Base-by-base conservation (phyloP, 2,888 invertebrate species). In the Epistrophella euchroma region DNA sequence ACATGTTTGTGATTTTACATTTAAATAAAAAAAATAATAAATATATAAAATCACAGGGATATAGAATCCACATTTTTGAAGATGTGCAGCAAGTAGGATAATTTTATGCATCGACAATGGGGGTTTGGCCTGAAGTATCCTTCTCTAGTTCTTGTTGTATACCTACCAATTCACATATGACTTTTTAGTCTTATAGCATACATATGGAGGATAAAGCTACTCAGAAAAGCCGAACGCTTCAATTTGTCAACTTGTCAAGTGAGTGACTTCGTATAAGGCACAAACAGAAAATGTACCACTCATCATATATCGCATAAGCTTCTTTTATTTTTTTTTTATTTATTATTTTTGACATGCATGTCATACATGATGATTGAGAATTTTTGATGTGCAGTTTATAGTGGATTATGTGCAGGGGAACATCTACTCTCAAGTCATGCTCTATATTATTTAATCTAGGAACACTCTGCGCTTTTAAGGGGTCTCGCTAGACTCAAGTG, bases 221-320 rank as follows among this genome's bases (percentile, higher is more conserved):
- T 70, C 73, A 71, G 60, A 73, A 58, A 58, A 58, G 68, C 64
- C 77, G 77, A 78, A 77, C 64, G 77, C 78, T 86, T 86, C 86
- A 86, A 86, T 86, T 86, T 86, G 82, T 82, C 82, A 82, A 86
- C 86, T 86, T 82, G 86, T 82, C 86, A 82, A 86, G 82, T 86
- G 82, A 86, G 73, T 82, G 74, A 78, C 64, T 86, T 73, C 71
- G 73, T 37, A 45, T 35, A 70, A 72, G 76, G 71, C 86, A 86
- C 73, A 75, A 80, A 78, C 76, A 55, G 72, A 47, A 47, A 73
- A 68, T 72, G 52, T 76, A 50, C 71, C 70, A 60, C 58, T 74
- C 43, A 50, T 43, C 56, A 47, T 64, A 60, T 15, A n/a, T 19
- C 28, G 17, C n/a, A 56, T 79, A 79, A 85, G 75, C 75, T 85